A percentile compares a stretch with the other conserved stretches of the same genome.
Conservation (phyloP, 2,113 vertebrate genomes). For the Corapipo altera region DNA sequence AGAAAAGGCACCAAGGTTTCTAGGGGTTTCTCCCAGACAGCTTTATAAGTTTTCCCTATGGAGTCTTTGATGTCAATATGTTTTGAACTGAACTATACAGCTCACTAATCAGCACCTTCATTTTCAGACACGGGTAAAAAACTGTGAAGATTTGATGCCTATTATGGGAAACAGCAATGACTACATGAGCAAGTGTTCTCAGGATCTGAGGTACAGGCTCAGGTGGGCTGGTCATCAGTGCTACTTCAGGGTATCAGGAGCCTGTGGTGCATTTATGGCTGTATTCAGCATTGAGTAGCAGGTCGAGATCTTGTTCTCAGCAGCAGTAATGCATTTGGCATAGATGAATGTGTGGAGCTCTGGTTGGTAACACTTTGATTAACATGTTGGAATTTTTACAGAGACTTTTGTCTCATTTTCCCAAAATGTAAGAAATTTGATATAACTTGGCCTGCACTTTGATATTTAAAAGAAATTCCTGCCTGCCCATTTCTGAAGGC, state of each 20-base stretch:
- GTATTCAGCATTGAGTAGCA: not conserved
- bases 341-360: not conserved
- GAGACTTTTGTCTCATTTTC: not conserved
- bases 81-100: not conserved
- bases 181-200: not conserved
- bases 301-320: not conserved
- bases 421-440: not conserved
- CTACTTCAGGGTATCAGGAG: not conserved
- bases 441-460: not conserved
- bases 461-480: not conserved
- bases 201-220: not conserved
- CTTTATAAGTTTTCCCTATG: not conserved
- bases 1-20: not conserved
- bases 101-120: not conserved
- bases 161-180: fast-evolving
- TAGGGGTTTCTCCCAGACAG: not conserved
- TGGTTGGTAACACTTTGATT: not conserved
- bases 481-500: not conserved
- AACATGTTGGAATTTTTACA: not conserved
- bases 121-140: not conserved
- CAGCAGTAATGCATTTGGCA: not conserved
- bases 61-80: not conserved
- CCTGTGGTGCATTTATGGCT: not conserved
- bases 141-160: not conserved
- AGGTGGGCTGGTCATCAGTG: not conserved